These are phyloP conservation scores for Apogon hyalosoma DNA, from an alignment of 2,797 vertebrate species.

Conservation along the genomic window DNA sequence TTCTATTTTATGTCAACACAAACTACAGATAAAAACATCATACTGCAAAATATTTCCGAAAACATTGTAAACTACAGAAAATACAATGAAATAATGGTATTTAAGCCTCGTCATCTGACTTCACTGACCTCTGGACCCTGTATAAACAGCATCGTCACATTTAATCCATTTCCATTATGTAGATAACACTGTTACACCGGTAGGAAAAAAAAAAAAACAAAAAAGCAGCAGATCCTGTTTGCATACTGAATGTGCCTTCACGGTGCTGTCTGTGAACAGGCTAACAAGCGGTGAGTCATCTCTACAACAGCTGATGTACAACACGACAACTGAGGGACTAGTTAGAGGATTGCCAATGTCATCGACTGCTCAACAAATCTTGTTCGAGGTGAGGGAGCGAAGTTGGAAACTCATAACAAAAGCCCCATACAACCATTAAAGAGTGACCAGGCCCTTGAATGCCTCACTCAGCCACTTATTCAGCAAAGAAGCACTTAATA, in stretches of 20 bases:
- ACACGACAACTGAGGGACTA: not conserved
- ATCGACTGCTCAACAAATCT: slow-evolving; percentile 22
- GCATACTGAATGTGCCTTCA: not conserved
- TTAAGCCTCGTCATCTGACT: no score
- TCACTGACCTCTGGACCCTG: no score
- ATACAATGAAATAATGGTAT: no score
- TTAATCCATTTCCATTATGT: not conserved
- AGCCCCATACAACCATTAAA: not conserved
- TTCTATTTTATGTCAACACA: not conserved
- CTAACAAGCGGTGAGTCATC: slow-evolving; percentile 25
- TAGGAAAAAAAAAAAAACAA: slow-evolving; percentile 29
- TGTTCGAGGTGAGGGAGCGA: slow-evolving; percentile 2
- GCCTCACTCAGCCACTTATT: not conserved
- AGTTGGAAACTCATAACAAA: not conserved
- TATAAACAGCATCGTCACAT: not conserved
- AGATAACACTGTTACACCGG: slow-evolving; percentile 12
- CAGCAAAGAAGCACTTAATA: not conserved
- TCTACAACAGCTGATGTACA: slow-evolving; percentile 24
- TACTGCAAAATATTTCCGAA: no score
- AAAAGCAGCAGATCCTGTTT: slow-evolving; percentile 20
- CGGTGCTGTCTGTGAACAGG: slow-evolving; percentile 5
- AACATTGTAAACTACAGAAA: no score
- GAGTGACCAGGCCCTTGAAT: not conserved
- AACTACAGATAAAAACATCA: no score
- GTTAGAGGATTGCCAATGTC: not conserved